Evolutionary conservation across 1,140 invertebrate species (phyloP), one percentile per base, ranked within the genome.

Genomic region (Rhopalosiphum maidis): DNA sequence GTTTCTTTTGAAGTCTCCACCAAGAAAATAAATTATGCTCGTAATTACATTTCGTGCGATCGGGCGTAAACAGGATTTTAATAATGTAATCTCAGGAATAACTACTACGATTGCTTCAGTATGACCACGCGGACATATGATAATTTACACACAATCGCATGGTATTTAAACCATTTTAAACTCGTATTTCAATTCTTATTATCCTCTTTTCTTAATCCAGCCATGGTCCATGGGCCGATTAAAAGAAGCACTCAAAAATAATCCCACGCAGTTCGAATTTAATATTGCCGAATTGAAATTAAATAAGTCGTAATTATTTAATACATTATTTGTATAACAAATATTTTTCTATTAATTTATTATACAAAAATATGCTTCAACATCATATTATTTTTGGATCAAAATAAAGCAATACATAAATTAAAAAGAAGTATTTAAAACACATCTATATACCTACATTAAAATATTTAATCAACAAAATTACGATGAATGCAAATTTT

Each of bases 1-100:
- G 91, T 93, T 93, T 93, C 91, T 93, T 93, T 93, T 93, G 91
- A 93, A 85, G 91, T 93, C 4, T 41, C 46, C 7, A 25, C 91
- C 35, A 86, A 86, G 91, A 93, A 86, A 93, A 93, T 93, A 85
- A 93, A 82, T 82, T 92, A 41, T 30, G 25, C 25, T 25, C 89
- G 22, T 92, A 85, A 93, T 93, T 93, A 93, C 82, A 93, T 92
- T 92, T 83, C 41, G 68, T 25, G 60, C 90, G 90, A 54, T 48
- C 25, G 41, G 55, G 51, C 37, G 90, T 46, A 91, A 91, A 60
- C 54, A 22, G 30, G 90, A 48, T 91, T 91, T 91, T 46, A 91
- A 91, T 91, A 77, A 77, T 77, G 60, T 77, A 86, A 41, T 43
- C 83, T 7, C 83, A 55, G 46, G 21, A 51, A 55, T 46, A 55